Conservation (phyloP, 2,113 vertebrate species). For the Upupa epops region DNA sequence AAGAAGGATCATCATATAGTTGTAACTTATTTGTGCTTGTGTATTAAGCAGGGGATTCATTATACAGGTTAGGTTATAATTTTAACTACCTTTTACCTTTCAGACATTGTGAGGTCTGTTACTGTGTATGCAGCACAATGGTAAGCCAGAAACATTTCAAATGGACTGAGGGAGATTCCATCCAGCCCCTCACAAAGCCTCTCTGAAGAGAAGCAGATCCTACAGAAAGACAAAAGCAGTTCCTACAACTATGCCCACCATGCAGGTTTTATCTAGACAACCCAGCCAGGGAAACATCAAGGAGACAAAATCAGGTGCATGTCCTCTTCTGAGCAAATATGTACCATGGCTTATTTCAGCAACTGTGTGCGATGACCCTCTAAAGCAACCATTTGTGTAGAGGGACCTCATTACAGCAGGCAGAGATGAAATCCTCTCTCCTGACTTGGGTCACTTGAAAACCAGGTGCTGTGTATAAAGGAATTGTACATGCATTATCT, state of each 20-base stretch:
- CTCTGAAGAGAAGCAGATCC: not conserved
- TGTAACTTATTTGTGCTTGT: not conserved
- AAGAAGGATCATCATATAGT: not conserved
- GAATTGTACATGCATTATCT: not conserved
- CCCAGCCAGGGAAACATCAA: not conserved
- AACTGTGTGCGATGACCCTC: not conserved
- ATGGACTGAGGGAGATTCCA: not conserved
- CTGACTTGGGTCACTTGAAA: not conserved
- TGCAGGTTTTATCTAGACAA: not conserved
- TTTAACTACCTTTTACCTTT: not conserved
- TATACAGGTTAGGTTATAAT: not conserved
- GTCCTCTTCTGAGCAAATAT: not conserved
- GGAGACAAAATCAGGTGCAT: not conserved
- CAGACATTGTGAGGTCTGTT: not conserved
- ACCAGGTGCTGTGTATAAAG: not conserved
- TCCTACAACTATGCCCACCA: not conserved
- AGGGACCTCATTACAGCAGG: not conserved
- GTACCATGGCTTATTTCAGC: not conserved
- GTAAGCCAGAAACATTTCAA: not conserved
- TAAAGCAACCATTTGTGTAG: not conserved
- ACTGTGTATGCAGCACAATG: too few species aligned
- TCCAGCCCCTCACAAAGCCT: not conserved
- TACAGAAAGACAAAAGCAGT: not conserved
- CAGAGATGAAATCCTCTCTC: not conserved
- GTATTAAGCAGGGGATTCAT: not conserved